Percentiles rank a stretch among this genome's conserved stretches.
Evolutionary conservation across 2,888 invertebrate species (phyloP).

Genomic region (Lysandra bellargus): DNA sequence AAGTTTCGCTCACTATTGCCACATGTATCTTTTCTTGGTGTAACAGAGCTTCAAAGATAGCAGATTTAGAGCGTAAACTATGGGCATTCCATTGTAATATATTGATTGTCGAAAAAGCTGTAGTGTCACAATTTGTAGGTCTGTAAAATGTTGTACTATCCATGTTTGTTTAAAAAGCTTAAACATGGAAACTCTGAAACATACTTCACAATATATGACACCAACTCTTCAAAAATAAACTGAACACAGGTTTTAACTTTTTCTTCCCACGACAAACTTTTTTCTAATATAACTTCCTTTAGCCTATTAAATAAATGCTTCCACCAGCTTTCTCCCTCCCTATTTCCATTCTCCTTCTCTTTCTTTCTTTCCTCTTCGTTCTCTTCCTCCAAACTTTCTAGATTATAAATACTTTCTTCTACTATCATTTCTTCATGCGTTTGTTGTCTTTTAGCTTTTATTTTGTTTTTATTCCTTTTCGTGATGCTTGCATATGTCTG

Average conservation of each 20-base stretch:
- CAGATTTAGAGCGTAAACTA: conserved; percentile 1
- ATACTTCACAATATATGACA: no score
- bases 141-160: neutral
- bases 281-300: neutral
- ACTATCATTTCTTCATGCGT: no score
- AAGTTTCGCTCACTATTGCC: no score
- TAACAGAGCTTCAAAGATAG: neutral
- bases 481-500: no score
- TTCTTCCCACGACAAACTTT: neutral
- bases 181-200: no score
- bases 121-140: neutral
- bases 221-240: neutral
- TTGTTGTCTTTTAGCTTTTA: no score
- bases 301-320: neutral
- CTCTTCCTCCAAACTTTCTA: no score
- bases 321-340: neutral
- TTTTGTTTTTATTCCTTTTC: no score
- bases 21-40: no score
- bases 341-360: neutral
- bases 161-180: no score
- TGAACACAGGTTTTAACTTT: neutral
- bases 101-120: no score
- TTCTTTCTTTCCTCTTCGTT: neutral
- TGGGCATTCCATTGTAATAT: neutral
- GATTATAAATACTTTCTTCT: no score